These are phyloP conservation scores for Mamestra configurata DNA, from an alignment of 1,140 invertebrate genomes.

Conservation along the genomic window DNA sequence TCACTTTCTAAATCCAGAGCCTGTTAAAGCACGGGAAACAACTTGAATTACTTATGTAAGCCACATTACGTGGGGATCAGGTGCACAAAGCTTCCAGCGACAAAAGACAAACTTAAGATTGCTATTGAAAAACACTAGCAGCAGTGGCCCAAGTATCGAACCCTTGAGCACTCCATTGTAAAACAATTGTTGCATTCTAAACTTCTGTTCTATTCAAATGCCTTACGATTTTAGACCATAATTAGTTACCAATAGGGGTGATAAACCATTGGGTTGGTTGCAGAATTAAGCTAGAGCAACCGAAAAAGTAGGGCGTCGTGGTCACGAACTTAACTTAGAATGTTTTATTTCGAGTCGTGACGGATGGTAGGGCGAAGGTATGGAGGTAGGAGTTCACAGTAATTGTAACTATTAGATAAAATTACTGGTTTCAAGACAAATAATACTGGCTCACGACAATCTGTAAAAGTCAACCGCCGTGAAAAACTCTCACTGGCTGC, in stretches of 20 bases:
- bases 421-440: slow-evolving; percentile 55
- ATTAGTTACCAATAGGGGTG: not conserved
- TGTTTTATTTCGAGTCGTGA: slow-evolving; percentile 61
- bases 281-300: slow-evolving; percentile 20
- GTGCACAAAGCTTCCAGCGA: slow-evolving; percentile 34
- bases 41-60: slow-evolving; percentile 63
- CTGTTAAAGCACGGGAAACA: slow-evolving; percentile 59
- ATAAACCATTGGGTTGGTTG: not conserved
- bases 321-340: slow-evolving; percentile 58
- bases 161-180: slow-evolving; percentile 28
- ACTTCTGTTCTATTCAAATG: not conserved
- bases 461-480: slow-evolving; percentile 21
- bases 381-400: slow-evolving; percentile 61
- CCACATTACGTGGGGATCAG: slow-evolving; percentile 52
- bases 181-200: slow-evolving; percentile 29
- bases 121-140: slow-evolving; percentile 20
- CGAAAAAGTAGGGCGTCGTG: slow-evolving; percentile 65
- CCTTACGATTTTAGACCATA: slow-evolving; percentile 7
- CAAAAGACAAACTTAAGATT: slow-evolving; percentile 32
- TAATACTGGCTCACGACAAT: slow-evolving; percentile 43
- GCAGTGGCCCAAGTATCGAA: slow-evolving; percentile 11
- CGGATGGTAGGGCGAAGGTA: slow-evolving; percentile 59
- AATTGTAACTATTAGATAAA: slow-evolving; percentile 58
- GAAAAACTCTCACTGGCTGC: slow-evolving; percentile 7
- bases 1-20: slow-evolving; percentile 60